A percentile compares a stretch with the other conserved stretches of the same genome.
These are phyloP conservation scores for Protosalanx chinensis DNA, from an alignment of 2,797 vertebrate genomes.

Conservation along the genomic window DNA sequence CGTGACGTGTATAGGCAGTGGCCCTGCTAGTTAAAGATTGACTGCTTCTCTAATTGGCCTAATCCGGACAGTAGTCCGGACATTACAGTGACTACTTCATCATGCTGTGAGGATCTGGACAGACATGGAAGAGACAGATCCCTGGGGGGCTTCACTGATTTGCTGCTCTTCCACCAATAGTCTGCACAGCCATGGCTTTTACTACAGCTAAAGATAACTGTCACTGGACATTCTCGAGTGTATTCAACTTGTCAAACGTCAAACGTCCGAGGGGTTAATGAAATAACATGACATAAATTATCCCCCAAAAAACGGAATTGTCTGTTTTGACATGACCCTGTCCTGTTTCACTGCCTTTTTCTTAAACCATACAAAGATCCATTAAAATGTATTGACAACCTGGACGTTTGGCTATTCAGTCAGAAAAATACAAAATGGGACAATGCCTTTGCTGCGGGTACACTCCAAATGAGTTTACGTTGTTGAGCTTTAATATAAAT, in stretches of 20 bases:
- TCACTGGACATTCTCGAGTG: too few relatives aligned
- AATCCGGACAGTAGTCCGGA: constrained; percentile 53
- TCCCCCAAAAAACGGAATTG: too few relatives aligned
- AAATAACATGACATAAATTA: too few relatives aligned
- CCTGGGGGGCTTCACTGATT: constrained; percentile 41
- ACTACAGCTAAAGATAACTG: background rate
- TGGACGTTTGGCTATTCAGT: background rate
- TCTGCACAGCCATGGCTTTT: constrained; percentile 6
- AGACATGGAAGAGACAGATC: constrained; percentile 54
- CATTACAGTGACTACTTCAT: constrained; percentile 60
- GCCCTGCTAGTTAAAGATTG: constrained; percentile 56
- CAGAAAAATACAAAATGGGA: too few relatives aligned
- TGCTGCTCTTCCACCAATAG: constrained; percentile 32
- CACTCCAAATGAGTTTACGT: background rate
- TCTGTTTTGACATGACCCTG: too few relatives aligned
- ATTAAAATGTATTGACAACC: background rate
- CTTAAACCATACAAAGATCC: background rate
- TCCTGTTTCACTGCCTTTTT: background rate
- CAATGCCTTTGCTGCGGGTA: too few relatives aligned
- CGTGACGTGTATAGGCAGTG: constrained; percentile 57
- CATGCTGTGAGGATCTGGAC: constrained; percentile 54
- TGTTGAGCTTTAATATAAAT: background rate
- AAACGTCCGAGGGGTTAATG: too few relatives aligned
- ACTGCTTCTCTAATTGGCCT: constrained; percentile 71
- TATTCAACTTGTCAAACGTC: too few relatives aligned